These are phyloP conservation scores for Eolophus roseicapilla DNA, from an alignment of 2,113 vertebrate genomes.

Conservation along the genomic window DNA sequence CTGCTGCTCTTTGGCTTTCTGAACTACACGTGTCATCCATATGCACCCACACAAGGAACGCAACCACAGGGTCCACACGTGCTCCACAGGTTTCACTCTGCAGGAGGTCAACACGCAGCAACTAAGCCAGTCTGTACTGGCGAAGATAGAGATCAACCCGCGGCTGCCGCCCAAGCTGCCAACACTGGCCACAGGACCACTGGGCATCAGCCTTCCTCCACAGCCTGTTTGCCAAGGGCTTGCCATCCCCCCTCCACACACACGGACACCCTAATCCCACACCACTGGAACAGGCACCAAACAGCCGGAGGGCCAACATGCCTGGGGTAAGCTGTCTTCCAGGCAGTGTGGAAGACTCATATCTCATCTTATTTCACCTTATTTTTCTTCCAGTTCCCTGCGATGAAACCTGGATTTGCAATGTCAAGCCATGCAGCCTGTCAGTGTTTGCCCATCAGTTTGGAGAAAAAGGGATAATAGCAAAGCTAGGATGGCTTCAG, in stretches of 20 bases:
- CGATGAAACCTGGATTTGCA: neutral
- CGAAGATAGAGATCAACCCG: neutral
- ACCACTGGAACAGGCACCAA: neutral
- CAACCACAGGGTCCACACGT: rapidly evolving
- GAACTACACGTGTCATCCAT: rapidly evolving
- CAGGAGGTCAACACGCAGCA: rapidly evolving
- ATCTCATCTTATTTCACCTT: neutral
- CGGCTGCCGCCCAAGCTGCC: neutral
- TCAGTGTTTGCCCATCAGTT: rapidly evolving
- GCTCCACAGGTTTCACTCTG: rapidly evolving
- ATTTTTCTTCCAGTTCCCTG: neutral
- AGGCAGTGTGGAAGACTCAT: rapidly evolving
- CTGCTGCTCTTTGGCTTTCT: neutral
- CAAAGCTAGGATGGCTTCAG: neutral
- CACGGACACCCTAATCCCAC: neutral
- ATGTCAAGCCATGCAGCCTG: too few species aligned
- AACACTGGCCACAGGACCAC: rapidly evolving
- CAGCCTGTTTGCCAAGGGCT: neutral
- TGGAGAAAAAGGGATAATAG: neutral
- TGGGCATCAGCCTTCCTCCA: neutral
- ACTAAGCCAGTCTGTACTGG: neutral
- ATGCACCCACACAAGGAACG: rapidly evolving
- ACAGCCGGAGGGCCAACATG: rapidly evolving
- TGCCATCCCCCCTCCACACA: rapidly evolving
- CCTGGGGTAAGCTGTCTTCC: neutral